Base-by-base conservation (phyloP, 2,113 vertebrate genomes). In the Glaucomys volans region DNA sequence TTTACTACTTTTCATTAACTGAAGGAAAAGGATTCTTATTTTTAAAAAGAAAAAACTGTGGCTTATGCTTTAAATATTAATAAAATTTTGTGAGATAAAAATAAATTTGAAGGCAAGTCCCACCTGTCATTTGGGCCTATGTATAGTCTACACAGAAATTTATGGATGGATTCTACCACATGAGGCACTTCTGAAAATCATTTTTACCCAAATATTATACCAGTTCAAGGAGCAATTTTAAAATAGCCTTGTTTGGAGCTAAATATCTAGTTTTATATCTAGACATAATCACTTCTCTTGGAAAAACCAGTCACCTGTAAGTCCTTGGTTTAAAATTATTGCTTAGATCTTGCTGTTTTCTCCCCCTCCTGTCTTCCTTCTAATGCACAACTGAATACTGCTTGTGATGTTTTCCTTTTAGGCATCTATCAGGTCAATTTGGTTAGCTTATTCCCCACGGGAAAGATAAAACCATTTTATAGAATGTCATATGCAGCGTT, bases 231-330 rank as follows among this genome's bases (percentile, higher is more conserved):
- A 82, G 32, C 91, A 91, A 86, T n/a, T 86, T 88, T 91, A 35
- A 74, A 96, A 82, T n/a, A 93, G 42, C 8, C 22, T 94, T 91
- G 35, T 93, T 94, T 42, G 12, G 42, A 96, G 47, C 90, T 92
- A 81, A 97, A 94, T 72, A 77, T 1, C 26, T 85, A 52, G 10
- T 92, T 93, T 90, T 77, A 76, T 94, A 30, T 76, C 64, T 81
- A 69, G 47, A 72, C 54, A 71, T 82, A 87, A 69, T 94, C 66
- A 85, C 30, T 88, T 95, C 90, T 96, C 82, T 84, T 80, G 76
- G 47, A 88, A 95, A 92, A 30, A 90, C 62, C 72, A 95, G 88
- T 97, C 94, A 96, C 32, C 67, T 93, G 28, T 37, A 97, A 91
- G 88, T 81, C 86, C 66, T 81, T 90, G 82, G 66, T 92, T 91